Evolutionary conservation across 2,888 invertebrate genomes (phyloP).

Genomic region (Iselma pallidipennis): DNA sequence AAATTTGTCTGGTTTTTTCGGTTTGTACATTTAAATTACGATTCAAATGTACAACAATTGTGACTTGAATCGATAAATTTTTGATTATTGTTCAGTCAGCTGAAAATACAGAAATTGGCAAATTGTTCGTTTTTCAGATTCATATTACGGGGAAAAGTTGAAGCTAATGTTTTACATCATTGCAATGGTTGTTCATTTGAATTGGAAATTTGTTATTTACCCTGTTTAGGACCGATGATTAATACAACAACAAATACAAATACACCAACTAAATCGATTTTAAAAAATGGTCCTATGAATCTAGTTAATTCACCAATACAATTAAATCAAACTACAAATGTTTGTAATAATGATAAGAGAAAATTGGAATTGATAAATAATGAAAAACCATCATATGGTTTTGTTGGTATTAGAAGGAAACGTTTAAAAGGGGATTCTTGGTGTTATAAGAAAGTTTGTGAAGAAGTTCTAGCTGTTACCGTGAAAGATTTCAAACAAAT

Average conservation of each 20-base stretch:
- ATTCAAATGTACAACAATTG: no score
- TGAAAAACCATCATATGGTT: constrained; percentile 32
- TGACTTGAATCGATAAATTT: background rate
- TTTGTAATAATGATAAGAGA: background rate
- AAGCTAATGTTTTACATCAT: constrained; percentile 46
- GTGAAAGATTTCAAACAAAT: constrained; percentile 44
- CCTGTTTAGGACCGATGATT: constrained; percentile 46
- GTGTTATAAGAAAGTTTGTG: constrained; percentile 79
- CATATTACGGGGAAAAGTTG: constrained; percentile 67
- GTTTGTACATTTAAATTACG: no score
- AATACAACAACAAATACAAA: constrained; percentile 11
- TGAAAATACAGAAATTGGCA: no score
- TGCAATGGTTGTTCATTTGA: constrained; percentile 66
- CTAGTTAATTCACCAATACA: constrained; percentile 23
- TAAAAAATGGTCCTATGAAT: constrained; percentile 36
- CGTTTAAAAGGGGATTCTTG: constrained; percentile 77
- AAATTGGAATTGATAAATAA: background rate
- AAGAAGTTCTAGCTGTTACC: constrained; percentile 67
- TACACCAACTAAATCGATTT: constrained; percentile 43
- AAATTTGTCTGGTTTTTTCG: no score
- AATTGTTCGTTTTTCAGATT: constrained; percentile 67
- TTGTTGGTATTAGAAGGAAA: constrained; percentile 71
- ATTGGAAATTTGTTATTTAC: constrained; percentile 67
- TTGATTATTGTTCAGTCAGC: background rate
- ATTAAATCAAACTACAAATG: no score